Conservation (phyloP, 2,113 vertebrate species). For the Trochalopteron elliotii region DNA sequence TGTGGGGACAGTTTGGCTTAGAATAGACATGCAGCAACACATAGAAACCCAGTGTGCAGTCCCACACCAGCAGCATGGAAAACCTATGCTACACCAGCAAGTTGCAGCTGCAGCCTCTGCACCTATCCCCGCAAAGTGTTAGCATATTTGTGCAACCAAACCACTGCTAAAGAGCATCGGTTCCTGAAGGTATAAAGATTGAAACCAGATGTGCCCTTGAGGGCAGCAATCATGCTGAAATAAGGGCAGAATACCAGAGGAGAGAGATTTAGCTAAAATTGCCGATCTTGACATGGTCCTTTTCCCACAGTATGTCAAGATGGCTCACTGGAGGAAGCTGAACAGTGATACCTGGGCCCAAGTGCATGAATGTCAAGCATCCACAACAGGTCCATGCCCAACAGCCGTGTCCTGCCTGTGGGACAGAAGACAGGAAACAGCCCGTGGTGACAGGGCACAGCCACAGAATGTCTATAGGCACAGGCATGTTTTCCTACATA, state of each 20-base stretch:
- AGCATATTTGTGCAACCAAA: not conserved
- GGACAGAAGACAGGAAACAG: not conserved
- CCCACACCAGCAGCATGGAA: not conserved
- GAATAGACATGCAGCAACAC: not conserved
- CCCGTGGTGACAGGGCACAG: not conserved
- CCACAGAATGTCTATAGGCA: not conserved
- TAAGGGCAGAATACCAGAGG: not conserved
- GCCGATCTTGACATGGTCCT: not conserved
- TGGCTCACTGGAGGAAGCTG: not conserved
- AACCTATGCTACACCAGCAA: not conserved
- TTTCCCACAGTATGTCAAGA: not conserved
- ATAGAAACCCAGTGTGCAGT: not conserved
- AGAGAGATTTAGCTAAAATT: not conserved
- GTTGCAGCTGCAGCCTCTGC: not conserved
- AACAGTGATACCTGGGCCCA: not conserved
- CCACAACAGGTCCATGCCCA: not conserved
- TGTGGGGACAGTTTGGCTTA: not conserved
- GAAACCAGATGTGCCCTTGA: not conserved
- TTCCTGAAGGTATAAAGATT: not conserved
- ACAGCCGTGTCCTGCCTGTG: fast-evolving
- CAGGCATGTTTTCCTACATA: not conserved
- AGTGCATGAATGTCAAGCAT: not conserved
- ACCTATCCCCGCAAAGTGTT: not conserved
- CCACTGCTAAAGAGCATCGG: not conserved
- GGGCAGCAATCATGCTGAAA: not conserved